Evolutionary conservation across 2,888 invertebrate species (phyloP).

Genomic region (Amaurobius ferox): DNA sequence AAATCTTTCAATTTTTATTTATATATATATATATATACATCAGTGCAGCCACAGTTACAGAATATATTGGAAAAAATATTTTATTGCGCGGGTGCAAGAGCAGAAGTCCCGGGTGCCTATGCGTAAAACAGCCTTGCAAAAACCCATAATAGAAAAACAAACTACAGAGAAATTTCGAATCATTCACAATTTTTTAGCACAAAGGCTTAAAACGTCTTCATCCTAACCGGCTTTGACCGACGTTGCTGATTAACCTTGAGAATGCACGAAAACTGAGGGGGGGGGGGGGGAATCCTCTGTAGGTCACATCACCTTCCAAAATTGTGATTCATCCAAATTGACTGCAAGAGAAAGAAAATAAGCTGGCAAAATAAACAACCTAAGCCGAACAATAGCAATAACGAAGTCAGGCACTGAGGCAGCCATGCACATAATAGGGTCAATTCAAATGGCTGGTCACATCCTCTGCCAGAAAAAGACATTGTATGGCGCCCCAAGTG

Average conservation of each 20-base stretch:
- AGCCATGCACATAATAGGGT: slow-evolving; percentile 60
- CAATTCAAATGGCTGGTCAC: slow-evolving; percentile 45
- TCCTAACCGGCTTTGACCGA: neutral
- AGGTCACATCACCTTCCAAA: neutral
- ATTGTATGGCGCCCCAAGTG: slow-evolving; percentile 47
- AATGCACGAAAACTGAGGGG: neutral
- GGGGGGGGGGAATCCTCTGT: neutral
- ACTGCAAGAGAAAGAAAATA: slow-evolving; percentile 7
- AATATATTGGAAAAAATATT: too few relatives aligned
- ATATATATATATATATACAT: too few relatives aligned
- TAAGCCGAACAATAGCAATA: slow-evolving; percentile 27
- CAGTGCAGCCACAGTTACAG: too few relatives aligned
- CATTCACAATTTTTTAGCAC: too few relatives aligned
- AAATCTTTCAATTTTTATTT: too few relatives aligned
- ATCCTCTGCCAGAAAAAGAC: slow-evolving; percentile 30
- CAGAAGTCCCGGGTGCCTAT: too few relatives aligned
- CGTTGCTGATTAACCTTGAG: neutral
- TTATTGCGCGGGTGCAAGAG: too few relatives aligned
- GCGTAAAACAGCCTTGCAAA: too few relatives aligned
- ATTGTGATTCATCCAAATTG: slow-evolving; percentile 1
- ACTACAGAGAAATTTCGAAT: too few relatives aligned
- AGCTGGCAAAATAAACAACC: slow-evolving; percentile 33
- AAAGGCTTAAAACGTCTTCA: too few relatives aligned
- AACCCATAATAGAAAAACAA: too few relatives aligned
- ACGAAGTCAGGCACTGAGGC: slow-evolving; percentile 37